Evolutionary conservation across 1,140 invertebrate genomes (phyloP).

Genomic region (Drosophila trapezifrons): DNA sequence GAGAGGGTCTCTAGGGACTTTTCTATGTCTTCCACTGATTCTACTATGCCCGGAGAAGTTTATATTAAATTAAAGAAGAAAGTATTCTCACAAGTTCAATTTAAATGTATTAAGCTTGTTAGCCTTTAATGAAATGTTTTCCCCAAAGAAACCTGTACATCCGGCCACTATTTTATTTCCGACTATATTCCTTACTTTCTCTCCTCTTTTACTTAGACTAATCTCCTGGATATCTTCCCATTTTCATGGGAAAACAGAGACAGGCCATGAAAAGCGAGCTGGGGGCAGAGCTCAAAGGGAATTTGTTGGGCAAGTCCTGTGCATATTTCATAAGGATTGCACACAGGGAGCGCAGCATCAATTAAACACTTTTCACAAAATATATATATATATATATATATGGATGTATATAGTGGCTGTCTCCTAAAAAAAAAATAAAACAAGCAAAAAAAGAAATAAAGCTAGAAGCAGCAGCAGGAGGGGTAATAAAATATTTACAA

Average conservation of each 20-base stretch:
- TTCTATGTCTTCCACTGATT: too few relatives aligned
- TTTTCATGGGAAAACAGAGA: not conserved
- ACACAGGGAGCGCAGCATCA: conserved; percentile 42
- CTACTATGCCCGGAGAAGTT: too few relatives aligned
- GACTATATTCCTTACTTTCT: not conserved
- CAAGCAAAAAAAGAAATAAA: conserved; percentile 3
- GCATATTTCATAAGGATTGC: conserved; percentile 49
- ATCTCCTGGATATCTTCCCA: conserved; percentile 1
- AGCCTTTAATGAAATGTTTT: not conserved
- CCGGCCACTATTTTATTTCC: not conserved
- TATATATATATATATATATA: not conserved
- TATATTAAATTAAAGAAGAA: too few relatives aligned
- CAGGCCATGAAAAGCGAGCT: not conserved
- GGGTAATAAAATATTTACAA: conserved; percentile 49
- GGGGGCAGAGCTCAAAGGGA: conserved; percentile 44
- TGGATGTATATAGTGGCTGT: not conserved
- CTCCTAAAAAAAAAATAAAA: conserved; percentile 29
- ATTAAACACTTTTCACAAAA: conserved; percentile 56
- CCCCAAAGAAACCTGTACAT: not conserved
- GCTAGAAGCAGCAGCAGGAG: conserved; percentile 7
- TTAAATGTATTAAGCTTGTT: too few relatives aligned
- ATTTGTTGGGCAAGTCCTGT: conserved; percentile 33
- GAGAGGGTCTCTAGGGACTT: too few relatives aligned
- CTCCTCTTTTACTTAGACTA: not conserved
- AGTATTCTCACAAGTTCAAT: too few relatives aligned